phyloP scores from a whole-genome alignment of 1,140 invertebrate species.

The Meloidogyne exigua region DNA sequence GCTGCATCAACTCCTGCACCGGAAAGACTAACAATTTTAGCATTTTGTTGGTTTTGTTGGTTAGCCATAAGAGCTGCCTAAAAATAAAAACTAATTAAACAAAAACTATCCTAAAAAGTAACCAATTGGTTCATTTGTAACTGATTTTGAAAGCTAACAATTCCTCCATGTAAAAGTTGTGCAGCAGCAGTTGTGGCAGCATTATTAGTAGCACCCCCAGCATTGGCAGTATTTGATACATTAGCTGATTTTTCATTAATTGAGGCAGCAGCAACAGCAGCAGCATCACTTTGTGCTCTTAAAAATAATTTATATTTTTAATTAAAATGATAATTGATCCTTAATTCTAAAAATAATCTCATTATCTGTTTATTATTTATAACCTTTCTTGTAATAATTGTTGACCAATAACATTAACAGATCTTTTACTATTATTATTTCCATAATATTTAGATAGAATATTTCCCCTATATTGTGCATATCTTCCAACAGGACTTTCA shows the following conservation, averaged over 20 bases:
- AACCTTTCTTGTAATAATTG: conserved; percentile 8
- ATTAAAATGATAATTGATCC: no score
- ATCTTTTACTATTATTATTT: background rate
- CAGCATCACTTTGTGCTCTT: conserved; percentile 19
- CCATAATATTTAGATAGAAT: background rate
- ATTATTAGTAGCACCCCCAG: background rate
- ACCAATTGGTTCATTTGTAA: conserved; percentile 28
- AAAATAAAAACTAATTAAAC: background rate
- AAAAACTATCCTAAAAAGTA: background rate
- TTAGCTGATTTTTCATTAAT: conserved; percentile 4
- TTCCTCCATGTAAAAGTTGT: conserved; percentile 11
- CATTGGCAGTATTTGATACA: background rate
- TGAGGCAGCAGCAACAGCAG: conserved; percentile 12
- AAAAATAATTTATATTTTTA: background rate
- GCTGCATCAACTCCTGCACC: background rate
- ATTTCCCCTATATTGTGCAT: background rate
- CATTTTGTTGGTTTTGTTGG: conserved; percentile 14
- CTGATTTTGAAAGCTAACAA: conserved; percentile 9
- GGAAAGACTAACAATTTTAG: conserved; percentile 11
- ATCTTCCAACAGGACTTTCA: background rate
- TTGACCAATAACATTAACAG: conserved; percentile 3
- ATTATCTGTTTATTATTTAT: background rate
- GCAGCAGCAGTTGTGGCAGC: background rate
- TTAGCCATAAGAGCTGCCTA: conserved; percentile 24
- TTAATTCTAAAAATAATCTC: no score